A percentile compares a stretch with the other conserved stretches of the same genome.
These are phyloP conservation scores for Nasonia giraulti DNA, from an alignment of 1,140 invertebrate genomes.

Conservation along the genomic window DNA sequence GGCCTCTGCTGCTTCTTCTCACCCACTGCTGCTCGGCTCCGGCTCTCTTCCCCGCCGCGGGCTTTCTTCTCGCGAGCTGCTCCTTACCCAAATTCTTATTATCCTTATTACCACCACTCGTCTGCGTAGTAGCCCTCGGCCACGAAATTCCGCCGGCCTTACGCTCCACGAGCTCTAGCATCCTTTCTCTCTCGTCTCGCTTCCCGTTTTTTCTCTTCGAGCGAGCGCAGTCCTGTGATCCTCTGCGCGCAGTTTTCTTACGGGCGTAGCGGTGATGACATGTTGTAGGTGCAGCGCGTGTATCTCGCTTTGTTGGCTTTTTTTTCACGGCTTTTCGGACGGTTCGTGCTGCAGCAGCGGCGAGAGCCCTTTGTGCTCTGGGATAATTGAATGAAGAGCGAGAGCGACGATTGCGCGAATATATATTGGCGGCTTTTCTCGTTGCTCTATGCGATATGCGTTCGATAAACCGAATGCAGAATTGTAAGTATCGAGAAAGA, in stretches of 20 bases:
- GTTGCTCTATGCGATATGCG: not conserved
- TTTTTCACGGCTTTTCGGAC: not conserved
- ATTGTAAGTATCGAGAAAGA: not conserved
- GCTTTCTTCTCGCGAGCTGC: constrained; percentile 49
- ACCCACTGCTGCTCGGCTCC: not conserved
- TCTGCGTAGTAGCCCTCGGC: constrained; percentile 57
- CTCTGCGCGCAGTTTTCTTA: too few relatives aligned
- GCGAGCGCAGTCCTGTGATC: too few relatives aligned
- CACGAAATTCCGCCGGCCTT: constrained; percentile 65
- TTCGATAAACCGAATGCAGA: not conserved
- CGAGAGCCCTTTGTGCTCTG: not conserved
- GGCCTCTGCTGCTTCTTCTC: constrained; percentile 44
- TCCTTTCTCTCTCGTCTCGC: constrained; percentile 53
- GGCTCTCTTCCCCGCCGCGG: not conserved
- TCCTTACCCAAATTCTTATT: not conserved
- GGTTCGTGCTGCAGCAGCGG: not conserved
- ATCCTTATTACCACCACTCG: constrained; percentile 51
- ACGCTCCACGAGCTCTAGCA: constrained; percentile 65
- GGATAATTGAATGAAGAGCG: not conserved
- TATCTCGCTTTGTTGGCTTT: not conserved
- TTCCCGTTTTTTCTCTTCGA: constrained; percentile 26
- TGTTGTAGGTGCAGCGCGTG: not conserved
- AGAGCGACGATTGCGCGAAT: not conserved
- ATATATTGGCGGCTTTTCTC: not conserved
- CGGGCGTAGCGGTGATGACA: not conserved